Evolutionary conservation across 2,888 invertebrate genomes (phyloP), one percentile per base, ranked within the genome.

Genomic region (Rhogogaster chlorosoma): DNA sequence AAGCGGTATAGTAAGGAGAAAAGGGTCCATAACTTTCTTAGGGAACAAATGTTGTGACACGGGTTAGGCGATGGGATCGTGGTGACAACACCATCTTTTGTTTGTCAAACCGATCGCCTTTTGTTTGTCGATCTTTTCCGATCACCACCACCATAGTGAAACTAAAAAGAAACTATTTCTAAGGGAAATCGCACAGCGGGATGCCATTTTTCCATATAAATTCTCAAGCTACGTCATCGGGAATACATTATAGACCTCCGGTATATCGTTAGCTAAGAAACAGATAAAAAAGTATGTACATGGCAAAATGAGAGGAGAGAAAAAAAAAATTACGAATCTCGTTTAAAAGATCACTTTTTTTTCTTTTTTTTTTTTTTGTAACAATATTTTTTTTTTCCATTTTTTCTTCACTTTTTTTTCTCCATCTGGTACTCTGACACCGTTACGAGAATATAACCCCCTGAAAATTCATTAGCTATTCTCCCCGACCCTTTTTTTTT

Each of bases 41-140:
- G 87, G 90, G 89, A 89, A 91, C 92, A 93, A 93, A 93, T 93
- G 93, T 93, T 93, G 91, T 93, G 93, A 93, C 93, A 93, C 86
- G 85, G 86, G 78, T 78, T 86, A 45, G 83, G 67, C 83, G 67
- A 45, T 83, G 83, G 83, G 83, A 67, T 83, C 42, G 67, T 49
- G 67, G 83, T 22, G 83, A 83, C 83, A 83, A 83, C 83, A 70
- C 83, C 45, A 83, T 83, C 83, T 83, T 70, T 83, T 83, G 83
- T 83, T 70, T 70, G 83, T 70, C 49, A 53, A 61, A 70, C 83
- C 83, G 83, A 83, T 67, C 29, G 83, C 36, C 83, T 83, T 80
- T 83, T 83, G 83, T 83, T 49, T 49, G 83, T 22, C 45, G 70
- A 83, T 83, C 49, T 83, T 83, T 83, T 42, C 83, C 83, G 80